Conservation (phyloP, 2,113 vertebrate species). For the Elanoides forficatus region DNA sequence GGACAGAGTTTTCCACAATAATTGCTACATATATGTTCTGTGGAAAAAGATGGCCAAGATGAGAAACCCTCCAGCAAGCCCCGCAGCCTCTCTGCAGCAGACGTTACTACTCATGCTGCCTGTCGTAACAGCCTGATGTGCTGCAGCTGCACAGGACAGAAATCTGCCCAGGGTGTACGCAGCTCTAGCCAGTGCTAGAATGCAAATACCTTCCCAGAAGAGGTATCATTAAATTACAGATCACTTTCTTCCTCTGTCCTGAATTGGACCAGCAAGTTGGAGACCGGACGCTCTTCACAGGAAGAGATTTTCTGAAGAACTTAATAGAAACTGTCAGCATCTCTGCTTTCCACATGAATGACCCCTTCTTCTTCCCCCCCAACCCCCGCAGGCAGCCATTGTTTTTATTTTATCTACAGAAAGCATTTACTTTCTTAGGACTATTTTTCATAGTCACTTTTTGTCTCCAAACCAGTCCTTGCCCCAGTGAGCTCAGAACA, state of each 20-base stretch:
- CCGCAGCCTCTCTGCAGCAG: not conserved
- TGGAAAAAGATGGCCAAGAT: not conserved
- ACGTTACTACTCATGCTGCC: not conserved
- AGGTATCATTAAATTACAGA: not conserved
- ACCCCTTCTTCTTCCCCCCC: no score
- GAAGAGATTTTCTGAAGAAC: not conserved
- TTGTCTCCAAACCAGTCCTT: not conserved
- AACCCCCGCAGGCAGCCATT: not conserved
- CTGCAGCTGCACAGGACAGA: not conserved
- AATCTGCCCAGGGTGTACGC: not conserved
- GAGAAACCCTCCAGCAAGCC: not conserved
- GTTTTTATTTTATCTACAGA: slow-evolving; percentile 1
- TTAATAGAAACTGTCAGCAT: slow-evolving; percentile 7
- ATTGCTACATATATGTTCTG: not conserved
- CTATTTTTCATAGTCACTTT: not conserved
- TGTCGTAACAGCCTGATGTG: not conserved
- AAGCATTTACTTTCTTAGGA: not conserved
- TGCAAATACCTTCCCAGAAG: not conserved
- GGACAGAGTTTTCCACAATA: not conserved
- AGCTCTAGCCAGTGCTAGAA: not conserved
- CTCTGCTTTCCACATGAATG: not conserved
- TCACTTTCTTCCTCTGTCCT: not conserved
- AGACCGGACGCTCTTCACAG: not conserved
- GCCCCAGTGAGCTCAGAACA: not conserved
- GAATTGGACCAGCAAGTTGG: not conserved